Evolutionary conservation across 2,797 vertebrate genomes (phyloP).

Genomic region (Muscicapa comitata): DNA sequence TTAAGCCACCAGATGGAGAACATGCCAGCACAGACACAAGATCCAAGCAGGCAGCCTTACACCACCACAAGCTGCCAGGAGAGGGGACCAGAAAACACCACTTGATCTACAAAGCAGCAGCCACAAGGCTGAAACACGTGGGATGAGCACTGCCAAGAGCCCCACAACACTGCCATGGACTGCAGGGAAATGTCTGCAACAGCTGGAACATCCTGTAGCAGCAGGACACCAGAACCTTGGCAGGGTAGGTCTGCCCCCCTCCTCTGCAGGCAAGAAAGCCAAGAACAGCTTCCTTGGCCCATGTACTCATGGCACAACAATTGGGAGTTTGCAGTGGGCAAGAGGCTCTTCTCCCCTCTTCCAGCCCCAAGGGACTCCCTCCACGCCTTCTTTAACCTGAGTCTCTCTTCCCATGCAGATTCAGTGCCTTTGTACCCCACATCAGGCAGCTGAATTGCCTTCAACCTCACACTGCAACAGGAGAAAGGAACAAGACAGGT

Average conservation of each 20-base stretch:
- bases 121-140: rapidly evolving
- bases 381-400: neutral
- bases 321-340: neutral
- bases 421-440: neutral
- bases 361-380: neutral
- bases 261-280: rapidly evolving
- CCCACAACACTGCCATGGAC: rapidly evolving
- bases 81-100: neutral
- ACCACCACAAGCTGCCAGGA: rapidly evolving
- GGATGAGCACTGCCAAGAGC: neutral
- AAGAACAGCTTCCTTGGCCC: neutral
- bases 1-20: neutral
- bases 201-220: neutral
- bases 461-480: neutral
- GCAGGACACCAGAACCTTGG: neutral
- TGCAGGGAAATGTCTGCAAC: neutral
- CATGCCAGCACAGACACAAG: rapidly evolving
- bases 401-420: neutral
- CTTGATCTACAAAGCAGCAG: rapidly evolving
- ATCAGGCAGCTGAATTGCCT: neutral
- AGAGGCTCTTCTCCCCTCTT: neutral
- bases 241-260: neutral
- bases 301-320: rapidly evolving
- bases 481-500: neutral
- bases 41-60: neutral